These are phyloP conservation scores for Falco naumanni DNA, from an alignment of 2,797 vertebrate genomes.

Conservation along the genomic window DNA sequence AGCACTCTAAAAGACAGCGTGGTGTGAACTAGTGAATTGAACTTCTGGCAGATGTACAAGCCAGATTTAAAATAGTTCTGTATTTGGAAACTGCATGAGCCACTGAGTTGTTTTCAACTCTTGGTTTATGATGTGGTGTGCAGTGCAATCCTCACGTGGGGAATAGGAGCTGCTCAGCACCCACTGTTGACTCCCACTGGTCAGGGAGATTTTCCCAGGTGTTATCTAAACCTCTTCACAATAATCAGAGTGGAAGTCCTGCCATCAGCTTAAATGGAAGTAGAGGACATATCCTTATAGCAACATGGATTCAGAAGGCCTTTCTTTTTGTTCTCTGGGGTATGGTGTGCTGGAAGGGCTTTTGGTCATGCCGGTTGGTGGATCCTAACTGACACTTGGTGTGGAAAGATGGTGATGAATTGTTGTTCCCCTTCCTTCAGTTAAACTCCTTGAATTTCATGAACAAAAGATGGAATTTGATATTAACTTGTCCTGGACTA, in stretches of 20 bases:
- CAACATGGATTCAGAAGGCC: background rate
- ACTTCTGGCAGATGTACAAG: background rate
- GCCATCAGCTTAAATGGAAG: background rate
- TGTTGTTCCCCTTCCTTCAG: background rate
- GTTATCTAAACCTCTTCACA: background rate
- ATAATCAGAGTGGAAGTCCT: background rate
- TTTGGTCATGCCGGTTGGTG: background rate
- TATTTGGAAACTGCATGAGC: background rate
- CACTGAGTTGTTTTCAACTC: background rate
- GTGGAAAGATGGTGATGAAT: background rate
- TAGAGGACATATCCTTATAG: background rate
- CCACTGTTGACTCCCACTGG: accelerated
- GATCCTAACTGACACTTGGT: background rate
- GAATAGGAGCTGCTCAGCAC: background rate
- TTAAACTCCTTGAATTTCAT: background rate
- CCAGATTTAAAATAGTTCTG: background rate
- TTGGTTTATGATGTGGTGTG: background rate
- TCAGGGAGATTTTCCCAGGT: background rate
- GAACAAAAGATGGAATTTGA: background rate
- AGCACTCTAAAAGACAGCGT: background rate
- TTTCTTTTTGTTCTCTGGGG: background rate
- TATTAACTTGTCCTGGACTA: background rate
- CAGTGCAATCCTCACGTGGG: background rate
- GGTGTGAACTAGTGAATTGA: background rate
- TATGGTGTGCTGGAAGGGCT: background rate